Evolutionary conservation across 2,888 invertebrate species (phyloP).

Genomic region (Steinernema carpocapsae): DNA sequence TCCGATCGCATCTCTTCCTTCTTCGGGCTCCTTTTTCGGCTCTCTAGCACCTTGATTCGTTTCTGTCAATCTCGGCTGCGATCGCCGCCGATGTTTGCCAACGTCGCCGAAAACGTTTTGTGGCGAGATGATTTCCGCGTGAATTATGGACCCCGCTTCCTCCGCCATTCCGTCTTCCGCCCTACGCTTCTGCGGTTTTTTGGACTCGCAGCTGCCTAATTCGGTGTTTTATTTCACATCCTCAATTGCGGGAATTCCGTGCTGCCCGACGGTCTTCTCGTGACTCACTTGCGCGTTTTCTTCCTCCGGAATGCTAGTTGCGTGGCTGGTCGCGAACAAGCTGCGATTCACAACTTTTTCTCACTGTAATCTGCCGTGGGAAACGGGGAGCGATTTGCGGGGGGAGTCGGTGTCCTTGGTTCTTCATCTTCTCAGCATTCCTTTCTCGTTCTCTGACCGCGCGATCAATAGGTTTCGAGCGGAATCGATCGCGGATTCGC

Average conservation of each 20-base stretch:
- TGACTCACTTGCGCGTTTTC: no score
- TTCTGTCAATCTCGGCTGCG: background rate
- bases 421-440: conserved; percentile 6
- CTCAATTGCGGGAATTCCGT: no score
- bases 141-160: background rate
- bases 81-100: conserved; percentile 3
- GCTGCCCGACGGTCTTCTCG: no score
- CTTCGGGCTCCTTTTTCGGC: conserved; percentile 5
- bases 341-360: no score
- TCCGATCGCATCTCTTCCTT: conserved; percentile 17
- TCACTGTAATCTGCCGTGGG: no score
- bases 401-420: conserved; percentile 3
- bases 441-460: conserved; percentile 13
- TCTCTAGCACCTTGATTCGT: background rate
- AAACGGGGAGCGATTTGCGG: no score
- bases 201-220: conserved; percentile 13
- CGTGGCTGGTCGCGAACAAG: no score
- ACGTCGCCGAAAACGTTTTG: conserved; percentile 10
- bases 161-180: background rate
- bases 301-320: no score
- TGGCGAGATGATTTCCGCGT: background rate
- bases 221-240: background rate
- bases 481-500: background rate
- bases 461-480: background rate
- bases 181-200: background rate